Evolutionary conservation across 2,797 vertebrate genomes (phyloP), one percentile per base, ranked within the genome.

Genomic region (Sebastes glaucus): DNA sequence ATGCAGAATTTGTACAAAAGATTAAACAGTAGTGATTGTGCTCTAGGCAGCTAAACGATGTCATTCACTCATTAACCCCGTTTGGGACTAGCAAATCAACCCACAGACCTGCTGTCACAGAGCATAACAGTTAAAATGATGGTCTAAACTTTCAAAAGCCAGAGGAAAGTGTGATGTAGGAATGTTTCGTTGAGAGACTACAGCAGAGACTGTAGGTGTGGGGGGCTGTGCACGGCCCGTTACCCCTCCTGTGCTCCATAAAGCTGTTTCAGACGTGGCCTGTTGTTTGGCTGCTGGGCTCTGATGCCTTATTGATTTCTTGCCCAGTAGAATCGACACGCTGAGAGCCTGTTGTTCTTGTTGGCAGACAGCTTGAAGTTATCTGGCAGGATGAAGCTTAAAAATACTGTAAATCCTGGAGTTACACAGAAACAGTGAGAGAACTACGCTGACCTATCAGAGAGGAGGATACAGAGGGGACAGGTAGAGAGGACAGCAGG

Each of bases 251-350:
- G 11, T 70, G 46, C 25, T 62, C 42, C 49, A 63, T 63, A n/a
- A 46, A 28, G 69, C 32, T 66, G 32, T 57, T 42, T 23, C 8
- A 57, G 49, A 22, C 6, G 1, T 5, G 9, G 49, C 74, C 35
- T 30, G 60, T 22, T 52, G 52, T 72, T 57, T 14, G 38, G 27
- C 77, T 67, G 55, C 62, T 28, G 23, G 5, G 27, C 71, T 61
- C 32, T 11, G 55, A 2, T 74, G 78, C 56, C 56, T 61, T 27
- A 62, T 80, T 55, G 78, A 74, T 80, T 80, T 68, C 56, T 68
- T 25, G 42, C 56, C 38, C 78, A 28, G 42, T 20, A 55, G 56
- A 80, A 68, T 46, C 4, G 9, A 74, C 63, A 61, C 14, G 42
- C 77, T 64, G 57, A 4, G 25, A 46, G 28, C 9, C 23, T 61